phyloP scores from a whole-genome alignment of 2,797 vertebrate species.

The Dipus sagitta region DNA sequence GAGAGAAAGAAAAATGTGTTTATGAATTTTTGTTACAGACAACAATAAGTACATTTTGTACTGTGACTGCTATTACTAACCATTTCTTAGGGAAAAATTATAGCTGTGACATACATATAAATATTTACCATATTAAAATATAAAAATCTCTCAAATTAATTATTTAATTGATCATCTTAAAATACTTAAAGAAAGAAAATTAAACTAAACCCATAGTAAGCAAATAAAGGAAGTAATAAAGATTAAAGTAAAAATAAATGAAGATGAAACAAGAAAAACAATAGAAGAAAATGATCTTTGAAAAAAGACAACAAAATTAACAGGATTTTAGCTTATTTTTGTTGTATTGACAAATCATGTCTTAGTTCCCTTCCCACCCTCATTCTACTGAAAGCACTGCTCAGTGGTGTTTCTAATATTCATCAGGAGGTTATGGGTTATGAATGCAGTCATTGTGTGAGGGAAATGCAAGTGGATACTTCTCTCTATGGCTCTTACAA shows the following conservation, averaged over 20 bases:
- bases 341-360: no score
- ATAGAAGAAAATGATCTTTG: neutral
- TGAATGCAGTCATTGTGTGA: no score
- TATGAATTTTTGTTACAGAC: neutral
- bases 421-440: no score
- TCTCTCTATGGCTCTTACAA: no score
- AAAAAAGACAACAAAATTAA: neutral
- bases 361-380: no score
- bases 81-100: neutral
- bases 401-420: no score
- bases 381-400: no score
- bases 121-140: neutral
- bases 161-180: neutral
- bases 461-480: no score
- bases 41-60: neutral
- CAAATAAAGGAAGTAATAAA: conserved; percentile 26
- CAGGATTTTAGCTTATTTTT: neutral
- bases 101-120: conserved; percentile 1
- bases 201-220: conserved; percentile 23
- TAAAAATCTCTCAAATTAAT: neutral
- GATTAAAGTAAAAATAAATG: conserved; percentile 1
- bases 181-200: neutral
- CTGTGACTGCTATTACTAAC: neutral
- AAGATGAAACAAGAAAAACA: neutral
- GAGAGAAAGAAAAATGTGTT: neutral